Evolutionary conservation across 1,140 invertebrate species (phyloP), one percentile per base, ranked within the genome.

Genomic region (Chironomus tepperi): DNA sequence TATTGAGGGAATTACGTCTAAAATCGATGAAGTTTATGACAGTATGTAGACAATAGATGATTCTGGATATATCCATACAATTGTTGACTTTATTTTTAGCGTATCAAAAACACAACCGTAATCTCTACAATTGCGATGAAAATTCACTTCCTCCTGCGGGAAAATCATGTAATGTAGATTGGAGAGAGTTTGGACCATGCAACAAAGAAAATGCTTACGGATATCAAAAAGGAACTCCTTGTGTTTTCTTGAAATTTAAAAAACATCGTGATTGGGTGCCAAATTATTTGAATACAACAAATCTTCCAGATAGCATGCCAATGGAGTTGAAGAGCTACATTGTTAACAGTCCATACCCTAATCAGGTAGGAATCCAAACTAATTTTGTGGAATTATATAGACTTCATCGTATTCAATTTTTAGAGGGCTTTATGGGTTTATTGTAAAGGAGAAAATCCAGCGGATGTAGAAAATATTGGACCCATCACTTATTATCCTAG

Each of bases 391-490:
- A n/a, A 15, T 18, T 67, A n/a, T 19, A 16, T 16, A 3, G 12
- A 15, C 1, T 67, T 2, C 16, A 16, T 1, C 8, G 8, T 47
- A 47, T 15, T 67, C 1, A 67, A 15, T 2, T 67, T 67, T 16
- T 8, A 67, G 64, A 16, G 18, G 5, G 15, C n/a, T n/a, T 88
- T 94, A 70, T 93, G 91, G 90, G 87, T 93, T 18, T 89, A 89
- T 12, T 94, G 93, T 80, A 88, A 92, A 80, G 92, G 92, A 42
- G 91, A 94, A 85, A 93, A 93, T 82, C 89, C 92, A 1, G 91
- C 91, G 16, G 93, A 95, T 78, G 86, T 89, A 75, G 93, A 95
- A 81, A 93, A 94, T 82, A 91, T 94, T 78, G 92, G 92, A 12
- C 86, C 89, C 0, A 87, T 94, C 77, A 84, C 88, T 73, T 93